These are phyloP conservation scores for Synaphobranchus kaupii DNA, from an alignment of 2,797 vertebrate genomes.

Conservation along the genomic window DNA sequence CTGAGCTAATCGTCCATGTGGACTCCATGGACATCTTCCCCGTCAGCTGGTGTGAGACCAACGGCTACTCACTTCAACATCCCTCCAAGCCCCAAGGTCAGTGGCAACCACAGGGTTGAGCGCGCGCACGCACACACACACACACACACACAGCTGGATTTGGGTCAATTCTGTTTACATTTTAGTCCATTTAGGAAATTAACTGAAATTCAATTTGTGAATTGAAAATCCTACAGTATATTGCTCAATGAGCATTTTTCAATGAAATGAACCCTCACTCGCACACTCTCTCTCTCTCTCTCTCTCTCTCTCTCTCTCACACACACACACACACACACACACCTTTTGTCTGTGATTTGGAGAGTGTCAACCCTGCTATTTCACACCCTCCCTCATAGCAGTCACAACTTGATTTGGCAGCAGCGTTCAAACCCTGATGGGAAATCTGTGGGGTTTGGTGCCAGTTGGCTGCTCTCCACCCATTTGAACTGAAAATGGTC, in stretches of 20 bases:
- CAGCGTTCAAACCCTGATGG: neutral
- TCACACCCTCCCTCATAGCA: neutral
- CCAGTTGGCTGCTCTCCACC: neutral
- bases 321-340: neutral
- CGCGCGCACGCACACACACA: neutral
- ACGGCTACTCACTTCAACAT: conserved; percentile 88
- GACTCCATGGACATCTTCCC: conserved; percentile 97
- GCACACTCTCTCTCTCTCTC: neutral
- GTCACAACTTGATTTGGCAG: neutral
- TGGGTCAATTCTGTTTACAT: no score
- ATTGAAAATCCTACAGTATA: no score
- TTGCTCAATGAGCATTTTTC: no score
- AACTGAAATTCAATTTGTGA: neutral
- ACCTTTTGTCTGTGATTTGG: neutral
- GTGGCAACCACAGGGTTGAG: neutral
- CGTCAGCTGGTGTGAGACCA: conserved; percentile 97
- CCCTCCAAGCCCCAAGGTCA: conserved; percentile 88
- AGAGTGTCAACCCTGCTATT: neutral
- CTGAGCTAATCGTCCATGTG: conserved; percentile 89
- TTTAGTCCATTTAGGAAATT: neutral
- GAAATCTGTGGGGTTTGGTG: neutral
- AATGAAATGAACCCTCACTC: neutral
- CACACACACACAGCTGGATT: neutral
- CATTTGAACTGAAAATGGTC: neutral
- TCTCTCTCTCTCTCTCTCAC: neutral